phyloP scores from a whole-genome alignment of 1,140 invertebrate species.

The Eulimnadia texana region DNA sequence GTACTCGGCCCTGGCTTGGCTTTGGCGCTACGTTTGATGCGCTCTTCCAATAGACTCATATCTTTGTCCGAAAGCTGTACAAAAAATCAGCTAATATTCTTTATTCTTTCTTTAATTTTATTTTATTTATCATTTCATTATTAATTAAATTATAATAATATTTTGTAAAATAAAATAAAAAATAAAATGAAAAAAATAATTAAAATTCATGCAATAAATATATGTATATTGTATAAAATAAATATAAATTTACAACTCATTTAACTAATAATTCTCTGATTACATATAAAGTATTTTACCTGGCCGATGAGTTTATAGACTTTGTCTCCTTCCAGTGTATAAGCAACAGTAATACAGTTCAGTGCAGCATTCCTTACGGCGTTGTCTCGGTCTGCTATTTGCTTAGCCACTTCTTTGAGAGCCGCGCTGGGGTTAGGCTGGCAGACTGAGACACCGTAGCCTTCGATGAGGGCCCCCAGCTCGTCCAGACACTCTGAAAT shows the following conservation, averaged over 20 bases:
- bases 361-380: conserved; percentile 88
- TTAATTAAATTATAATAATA: too few species aligned
- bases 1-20: conserved; percentile 31
- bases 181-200: background rate
- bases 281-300: conserved; percentile 34
- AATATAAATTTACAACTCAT: too few species aligned
- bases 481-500: conserved; percentile 77
- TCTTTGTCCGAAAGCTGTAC: conserved; percentile 81
- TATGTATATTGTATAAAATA: too few species aligned
- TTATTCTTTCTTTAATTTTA: conserved; percentile 3
- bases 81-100: conserved; percentile 16
- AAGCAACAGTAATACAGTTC: conserved; percentile 83
- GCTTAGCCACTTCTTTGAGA: conserved; percentile 82
- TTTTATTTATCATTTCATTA: too few species aligned
- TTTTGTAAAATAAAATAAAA: too few species aligned
- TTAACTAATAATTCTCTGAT: too few species aligned
- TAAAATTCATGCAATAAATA: too few species aligned
- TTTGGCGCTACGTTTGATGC: conserved; percentile 76
- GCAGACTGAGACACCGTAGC: conserved; percentile 70
- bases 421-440: conserved; percentile 55
- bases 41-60: conserved; percentile 77
- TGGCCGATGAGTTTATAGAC: conserved; percentile 83
- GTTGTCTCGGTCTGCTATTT: conserved; percentile 91
- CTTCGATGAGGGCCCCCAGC: conserved; percentile 70
- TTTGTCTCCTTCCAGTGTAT: conserved; percentile 76